These are phyloP conservation scores for Engraulis encrasicolus DNA, from an alignment of 2,113 vertebrate genomes.

Conservation along the genomic window DNA sequence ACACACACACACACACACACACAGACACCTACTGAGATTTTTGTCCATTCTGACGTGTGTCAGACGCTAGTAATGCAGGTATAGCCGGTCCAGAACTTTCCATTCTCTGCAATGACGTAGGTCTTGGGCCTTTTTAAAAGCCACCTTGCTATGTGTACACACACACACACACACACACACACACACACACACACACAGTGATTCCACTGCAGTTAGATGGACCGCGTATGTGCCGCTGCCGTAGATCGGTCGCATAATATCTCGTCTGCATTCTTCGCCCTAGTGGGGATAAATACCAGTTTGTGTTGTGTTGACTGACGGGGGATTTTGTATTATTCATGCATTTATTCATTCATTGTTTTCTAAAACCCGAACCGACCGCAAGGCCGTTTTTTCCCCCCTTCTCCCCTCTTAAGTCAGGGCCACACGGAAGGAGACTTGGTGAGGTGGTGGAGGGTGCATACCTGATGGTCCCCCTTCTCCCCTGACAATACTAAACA, in stretches of 20 bases:
- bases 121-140: not conserved
- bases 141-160: no score
- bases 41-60: not conserved
- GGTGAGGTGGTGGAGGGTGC: conserved; percentile 60
- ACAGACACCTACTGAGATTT: no score
- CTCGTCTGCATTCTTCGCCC: conserved; percentile 21
- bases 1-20: no score
- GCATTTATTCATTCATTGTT: conserved; percentile 63
- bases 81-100: not conserved
- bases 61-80: not conserved
- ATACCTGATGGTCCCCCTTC: conserved; percentile 66
- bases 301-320: conserved; percentile 41
- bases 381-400: conserved; percentile 55
- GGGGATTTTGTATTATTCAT: conserved; percentile 50
- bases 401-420: conserved; percentile 62
- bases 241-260: not conserved
- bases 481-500: conserved; percentile 73
- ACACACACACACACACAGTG: no score
- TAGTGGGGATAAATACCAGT: conserved; percentile 38
- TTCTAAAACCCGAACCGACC: no score
- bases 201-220: conserved; percentile 28
- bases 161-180: no score
- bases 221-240: conserved; percentile 20
- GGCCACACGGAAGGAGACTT: conserved; percentile 52
- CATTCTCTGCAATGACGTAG: not conserved